Conservation (phyloP, 2,113 vertebrate species). For the Bubo blakistoni region DNA sequence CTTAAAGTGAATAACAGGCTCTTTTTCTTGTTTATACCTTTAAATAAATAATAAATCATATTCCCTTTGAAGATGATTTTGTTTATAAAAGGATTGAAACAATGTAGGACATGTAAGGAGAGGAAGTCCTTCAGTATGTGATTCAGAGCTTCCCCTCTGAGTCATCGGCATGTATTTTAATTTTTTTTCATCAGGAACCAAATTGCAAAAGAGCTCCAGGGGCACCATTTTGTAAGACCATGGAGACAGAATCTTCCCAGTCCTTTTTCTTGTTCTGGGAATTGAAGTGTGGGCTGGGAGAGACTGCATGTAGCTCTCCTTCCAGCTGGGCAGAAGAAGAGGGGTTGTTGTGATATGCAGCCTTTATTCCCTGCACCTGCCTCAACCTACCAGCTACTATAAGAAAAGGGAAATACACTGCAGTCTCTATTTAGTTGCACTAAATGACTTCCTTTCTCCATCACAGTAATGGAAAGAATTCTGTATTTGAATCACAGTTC, state of each 20-base stretch:
- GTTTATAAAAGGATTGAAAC: background rate
- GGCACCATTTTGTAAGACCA: background rate
- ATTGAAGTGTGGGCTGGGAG: background rate
- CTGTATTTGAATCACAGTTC: background rate
- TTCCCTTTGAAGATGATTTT: background rate
- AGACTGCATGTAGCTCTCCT: background rate
- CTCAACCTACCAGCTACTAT: background rate
- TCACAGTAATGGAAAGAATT: background rate
- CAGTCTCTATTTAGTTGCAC: background rate
- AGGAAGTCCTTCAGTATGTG: background rate
- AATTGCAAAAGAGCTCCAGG: background rate
- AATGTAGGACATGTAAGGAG: background rate
- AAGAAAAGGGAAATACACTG: background rate
- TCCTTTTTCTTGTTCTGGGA: background rate
- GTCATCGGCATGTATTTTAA: background rate
- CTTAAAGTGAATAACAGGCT: background rate
- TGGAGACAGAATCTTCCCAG: background rate
- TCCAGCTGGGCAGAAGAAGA: slow-evolving; percentile 25
- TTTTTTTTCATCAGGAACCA: background rate
- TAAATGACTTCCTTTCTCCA: background rate
- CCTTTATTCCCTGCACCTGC: background rate
- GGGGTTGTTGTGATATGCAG: background rate
- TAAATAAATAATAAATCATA: background rate
- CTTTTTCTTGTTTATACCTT: background rate
- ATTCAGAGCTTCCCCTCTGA: background rate